These are phyloP conservation scores for Temnothorax nylanderi DNA, from an alignment of 1,140 invertebrate species.

Conservation along the genomic window DNA sequence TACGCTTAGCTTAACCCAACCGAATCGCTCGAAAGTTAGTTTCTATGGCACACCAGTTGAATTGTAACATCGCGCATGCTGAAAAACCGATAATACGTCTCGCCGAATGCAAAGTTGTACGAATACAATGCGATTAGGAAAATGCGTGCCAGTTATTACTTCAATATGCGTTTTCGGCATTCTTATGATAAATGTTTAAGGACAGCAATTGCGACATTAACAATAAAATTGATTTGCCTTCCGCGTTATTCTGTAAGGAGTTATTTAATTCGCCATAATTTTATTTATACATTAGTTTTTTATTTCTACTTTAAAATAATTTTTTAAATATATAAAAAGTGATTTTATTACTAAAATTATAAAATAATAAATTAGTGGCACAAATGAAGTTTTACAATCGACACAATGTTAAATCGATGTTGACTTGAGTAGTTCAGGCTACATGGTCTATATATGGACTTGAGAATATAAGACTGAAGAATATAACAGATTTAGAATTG, in stretches of 20 bases:
- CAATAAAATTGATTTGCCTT: not conserved
- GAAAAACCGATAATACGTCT: not conserved
- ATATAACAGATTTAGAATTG: too few relatives aligned
- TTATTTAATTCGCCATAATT: not conserved
- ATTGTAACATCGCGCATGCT: not conserved
- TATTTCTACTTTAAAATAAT: too few relatives aligned
- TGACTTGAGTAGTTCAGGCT: too few relatives aligned
- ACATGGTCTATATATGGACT: too few relatives aligned
- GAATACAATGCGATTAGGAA: not conserved
- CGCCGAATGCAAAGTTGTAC: not conserved
- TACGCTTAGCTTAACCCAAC: constrained; percentile 25
- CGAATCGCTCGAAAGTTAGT: constrained; percentile 43
- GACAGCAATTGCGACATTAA: not conserved
- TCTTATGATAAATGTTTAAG: not conserved
- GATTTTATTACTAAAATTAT: too few relatives aligned
- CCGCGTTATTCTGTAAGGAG: not conserved
- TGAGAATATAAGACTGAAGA: too few relatives aligned
- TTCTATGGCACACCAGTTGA: constrained; percentile 48
- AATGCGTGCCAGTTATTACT: not conserved
- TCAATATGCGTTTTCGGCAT: not conserved
- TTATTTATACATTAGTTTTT: too few relatives aligned
- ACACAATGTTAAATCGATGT: too few relatives aligned
- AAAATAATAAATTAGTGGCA: too few relatives aligned
- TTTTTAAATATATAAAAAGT: too few relatives aligned
- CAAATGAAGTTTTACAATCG: too few relatives aligned